phyloP scores from a whole-genome alignment of 2,888 invertebrate genomes.

The Dasypolia templi region DNA sequence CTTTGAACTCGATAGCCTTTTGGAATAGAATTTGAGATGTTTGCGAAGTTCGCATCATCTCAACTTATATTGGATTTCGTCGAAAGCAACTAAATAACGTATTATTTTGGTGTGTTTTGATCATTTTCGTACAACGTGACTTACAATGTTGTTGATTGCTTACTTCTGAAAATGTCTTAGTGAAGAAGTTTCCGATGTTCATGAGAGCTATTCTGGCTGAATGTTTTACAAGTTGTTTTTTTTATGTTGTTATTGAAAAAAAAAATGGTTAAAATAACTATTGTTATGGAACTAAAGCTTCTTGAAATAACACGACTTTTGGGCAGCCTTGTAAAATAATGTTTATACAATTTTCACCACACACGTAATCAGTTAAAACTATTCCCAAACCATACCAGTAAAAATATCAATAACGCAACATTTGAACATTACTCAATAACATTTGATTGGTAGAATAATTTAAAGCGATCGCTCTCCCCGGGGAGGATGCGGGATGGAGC shows the following conservation, averaged over 20 bases:
- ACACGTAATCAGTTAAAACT: background rate
- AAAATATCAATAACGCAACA: slow-evolving; percentile 12
- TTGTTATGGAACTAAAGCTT: background rate
- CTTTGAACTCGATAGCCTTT: slow-evolving; percentile 83
- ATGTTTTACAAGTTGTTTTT: background rate
- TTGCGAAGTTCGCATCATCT: slow-evolving; percentile 73
- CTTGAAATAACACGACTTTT: background rate
- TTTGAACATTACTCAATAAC: slow-evolving; percentile 69
- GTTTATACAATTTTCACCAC: background rate
- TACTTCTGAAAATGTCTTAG: background rate
- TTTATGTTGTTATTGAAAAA: too few relatives aligned
- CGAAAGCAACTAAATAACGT: slow-evolving; percentile 62
- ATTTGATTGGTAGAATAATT: slow-evolving; percentile 87
- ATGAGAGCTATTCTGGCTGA: background rate
- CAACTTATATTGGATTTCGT: slow-evolving; percentile 77
- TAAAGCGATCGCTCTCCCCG: slow-evolving; percentile 79
- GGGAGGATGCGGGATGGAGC: slow-evolving; percentile 72
- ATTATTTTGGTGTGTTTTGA: slow-evolving; percentile 61
- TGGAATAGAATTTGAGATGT: slow-evolving; percentile 77
- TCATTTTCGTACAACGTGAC: slow-evolving; percentile 38
- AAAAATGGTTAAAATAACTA: background rate
- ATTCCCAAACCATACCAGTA: background rate
- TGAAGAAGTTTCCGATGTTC: background rate
- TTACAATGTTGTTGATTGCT: slow-evolving; percentile 30
- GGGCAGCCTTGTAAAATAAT: background rate